phyloP scores from a whole-genome alignment of 2,888 invertebrate genomes.

The Ophion slaviceki region DNA sequence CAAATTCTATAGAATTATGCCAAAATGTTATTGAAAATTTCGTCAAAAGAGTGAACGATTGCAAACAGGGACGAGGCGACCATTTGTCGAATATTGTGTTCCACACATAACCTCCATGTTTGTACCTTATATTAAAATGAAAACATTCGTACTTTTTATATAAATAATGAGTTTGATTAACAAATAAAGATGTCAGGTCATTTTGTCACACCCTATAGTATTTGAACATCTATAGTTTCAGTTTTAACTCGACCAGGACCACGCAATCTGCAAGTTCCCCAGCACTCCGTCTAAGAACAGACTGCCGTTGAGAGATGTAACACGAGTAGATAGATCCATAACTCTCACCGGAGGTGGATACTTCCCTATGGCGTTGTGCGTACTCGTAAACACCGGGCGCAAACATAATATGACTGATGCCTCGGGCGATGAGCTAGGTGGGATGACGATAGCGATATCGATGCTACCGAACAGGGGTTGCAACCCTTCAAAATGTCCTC shows the following conservation, averaged over 20 bases:
- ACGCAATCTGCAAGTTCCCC: conserved; percentile 16
- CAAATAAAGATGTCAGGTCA: too few species aligned
- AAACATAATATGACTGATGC: conserved; percentile 83
- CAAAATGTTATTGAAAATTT: too few species aligned
- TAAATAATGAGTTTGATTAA: too few species aligned
- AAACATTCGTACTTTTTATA: too few species aligned
- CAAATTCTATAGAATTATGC: too few species aligned
- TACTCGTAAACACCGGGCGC: conserved; percentile 81
- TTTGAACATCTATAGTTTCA: neutral
- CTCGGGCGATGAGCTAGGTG: conserved; percentile 73
- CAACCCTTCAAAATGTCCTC: conserved; percentile 68
- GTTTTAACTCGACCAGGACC: neutral
- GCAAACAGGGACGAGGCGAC: too few species aligned
- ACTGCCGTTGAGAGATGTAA: conserved; percentile 26
- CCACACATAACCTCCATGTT: too few species aligned
- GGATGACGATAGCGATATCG: conserved; percentile 55
- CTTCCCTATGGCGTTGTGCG: conserved; percentile 65
- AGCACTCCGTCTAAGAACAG: conserved; percentile 12
- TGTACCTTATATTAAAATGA: too few species aligned
- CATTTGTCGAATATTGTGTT: too few species aligned
- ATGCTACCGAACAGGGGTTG: conserved; percentile 58
- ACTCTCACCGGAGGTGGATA: conserved; percentile 45
- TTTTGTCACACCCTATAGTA: neutral
- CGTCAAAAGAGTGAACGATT: too few species aligned
- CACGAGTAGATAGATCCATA: conserved; percentile 31